Conservation (phyloP, 2,888 invertebrate species). For the Athalia rosae region DNA sequence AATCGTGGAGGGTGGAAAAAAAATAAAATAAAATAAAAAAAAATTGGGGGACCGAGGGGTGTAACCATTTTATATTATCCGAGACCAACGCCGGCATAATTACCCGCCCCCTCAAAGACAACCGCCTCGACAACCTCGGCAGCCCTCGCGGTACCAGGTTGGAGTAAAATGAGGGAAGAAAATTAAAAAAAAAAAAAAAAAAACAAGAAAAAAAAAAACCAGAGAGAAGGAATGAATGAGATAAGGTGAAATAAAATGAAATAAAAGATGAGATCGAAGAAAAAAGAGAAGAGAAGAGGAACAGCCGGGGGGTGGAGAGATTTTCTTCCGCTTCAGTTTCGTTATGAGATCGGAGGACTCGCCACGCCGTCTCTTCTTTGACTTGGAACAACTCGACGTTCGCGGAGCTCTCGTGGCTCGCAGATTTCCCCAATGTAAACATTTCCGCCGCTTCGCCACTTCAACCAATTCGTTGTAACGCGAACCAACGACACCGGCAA, state of each 20-base stretch:
- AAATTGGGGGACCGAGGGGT: conserved; percentile 28
- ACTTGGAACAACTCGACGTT: too few relatives aligned
- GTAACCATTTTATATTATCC: conserved; percentile 69
- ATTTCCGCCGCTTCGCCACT: conserved; percentile 54
- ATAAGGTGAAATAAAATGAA: too few relatives aligned
- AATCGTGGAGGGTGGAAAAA: background rate
- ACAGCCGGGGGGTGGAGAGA: conserved; percentile 2
- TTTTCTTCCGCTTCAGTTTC: conserved; percentile 50
- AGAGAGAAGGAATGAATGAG: conserved; percentile 32
- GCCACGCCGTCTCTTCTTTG: background rate
- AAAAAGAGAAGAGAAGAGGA: too few relatives aligned
- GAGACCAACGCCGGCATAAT: conserved; percentile 71
- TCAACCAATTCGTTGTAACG: conserved; percentile 54
- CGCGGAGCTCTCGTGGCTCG: background rate
- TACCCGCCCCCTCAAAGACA: conserved; percentile 58
- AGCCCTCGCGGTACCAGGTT: conserved; percentile 1
- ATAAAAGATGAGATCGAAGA: too few relatives aligned
- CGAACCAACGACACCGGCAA: conserved; percentile 33
- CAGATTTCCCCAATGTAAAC: conserved; percentile 72
- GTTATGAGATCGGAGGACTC: conserved; percentile 62
- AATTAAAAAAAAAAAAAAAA: conserved; percentile 42
- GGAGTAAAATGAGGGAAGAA: conserved; percentile 35
- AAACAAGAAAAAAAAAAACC: conserved; percentile 32
- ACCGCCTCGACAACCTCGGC: conserved; percentile 24
- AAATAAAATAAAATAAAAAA: background rate